A percentile compares a stretch with the other conserved stretches of the same genome.
Conservation (phyloP, 2,113 vertebrate genomes). For the Phylloscopus whistleri region DNA sequence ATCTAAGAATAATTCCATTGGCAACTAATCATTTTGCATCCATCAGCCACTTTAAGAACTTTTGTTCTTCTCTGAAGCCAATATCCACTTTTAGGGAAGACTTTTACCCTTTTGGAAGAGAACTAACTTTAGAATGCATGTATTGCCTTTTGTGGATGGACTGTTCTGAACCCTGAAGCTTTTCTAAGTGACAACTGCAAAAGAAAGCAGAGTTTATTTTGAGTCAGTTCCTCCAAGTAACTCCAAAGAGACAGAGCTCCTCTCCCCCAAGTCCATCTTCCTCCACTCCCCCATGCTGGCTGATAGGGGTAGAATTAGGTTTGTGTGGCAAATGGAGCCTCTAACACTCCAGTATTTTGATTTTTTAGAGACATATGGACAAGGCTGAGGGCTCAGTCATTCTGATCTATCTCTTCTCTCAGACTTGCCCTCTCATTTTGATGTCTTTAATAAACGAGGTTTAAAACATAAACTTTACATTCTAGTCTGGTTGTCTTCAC, state of each 20-base stretch:
- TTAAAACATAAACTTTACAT: not conserved
- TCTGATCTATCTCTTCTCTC: not conserved
- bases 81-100: not conserved
- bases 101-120: not conserved
- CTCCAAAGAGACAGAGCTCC: not conserved
- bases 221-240: not conserved
- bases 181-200: not conserved
- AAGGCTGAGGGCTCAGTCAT: not conserved
- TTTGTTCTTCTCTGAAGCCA: not conserved
- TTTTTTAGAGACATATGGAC: not conserved
- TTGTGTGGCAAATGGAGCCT: not conserved
- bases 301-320: not conserved
- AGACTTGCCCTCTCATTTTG: not conserved
- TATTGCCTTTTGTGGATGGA: not conserved
- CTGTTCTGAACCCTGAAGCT: not conserved
- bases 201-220: not conserved
- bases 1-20: not conserved
- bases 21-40: not conserved
- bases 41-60: not conserved
- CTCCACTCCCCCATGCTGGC: accelerated
- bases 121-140: not conserved
- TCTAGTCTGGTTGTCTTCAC: not conserved
- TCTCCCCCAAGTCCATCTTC: not conserved
- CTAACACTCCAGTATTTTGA: not conserved
- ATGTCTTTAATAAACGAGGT: too few relatives aligned